Evolutionary conservation across 2,888 invertebrate genomes (phyloP), one percentile per base, ranked within the genome.

Genomic region (Erpobdella octoculata): DNA sequence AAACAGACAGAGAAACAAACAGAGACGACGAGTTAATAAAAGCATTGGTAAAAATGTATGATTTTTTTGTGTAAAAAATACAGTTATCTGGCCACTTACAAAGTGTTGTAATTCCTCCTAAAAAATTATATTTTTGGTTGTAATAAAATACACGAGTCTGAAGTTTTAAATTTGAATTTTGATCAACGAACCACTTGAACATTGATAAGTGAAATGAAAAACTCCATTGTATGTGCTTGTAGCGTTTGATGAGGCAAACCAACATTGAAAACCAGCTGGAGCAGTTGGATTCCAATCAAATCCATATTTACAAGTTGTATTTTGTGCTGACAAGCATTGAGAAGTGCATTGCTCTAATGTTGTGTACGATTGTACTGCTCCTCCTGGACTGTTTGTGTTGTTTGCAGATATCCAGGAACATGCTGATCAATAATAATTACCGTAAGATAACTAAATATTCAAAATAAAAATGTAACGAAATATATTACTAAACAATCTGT

Each of bases 341-440:
- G 8, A 33, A n/a, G 28, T n/a, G n/a, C 62, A 62, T 35, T 31
- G 33, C 8, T 62, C 62, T n/a, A 62, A 31, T 33, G 62, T 62
- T n/a, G 62, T n/a, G 1, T 8, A n/a, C 1, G 62, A 53, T 21
- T 58, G n/a, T 53, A 15, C 58, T 2, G 28, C 36, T 18, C 69
- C 69, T 5, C 69, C 69, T 35, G 58, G 69, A 58, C 69, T 69
- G 35, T 69, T 69, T n/a, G 33, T 69, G 28, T 58, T 25, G 4
- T 5, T 35, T 35, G 9, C 8, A 3, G 58, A 4, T 33, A 36
- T 36, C 69, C 69, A 69, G 6, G 58, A 25, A 25, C 69, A 69
- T 12, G n/a, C 62, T 62, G 6, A 53, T 28, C 53, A n/a, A 53
- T 53, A 21, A 53, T n/a, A n/a, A n/a, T n/a, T n/a, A n/a, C n/a